Evolutionary conservation across 2,113 vertebrate species (phyloP), one percentile per base, ranked within the genome.

Genomic region (Motacilla tschutschensis): DNA sequence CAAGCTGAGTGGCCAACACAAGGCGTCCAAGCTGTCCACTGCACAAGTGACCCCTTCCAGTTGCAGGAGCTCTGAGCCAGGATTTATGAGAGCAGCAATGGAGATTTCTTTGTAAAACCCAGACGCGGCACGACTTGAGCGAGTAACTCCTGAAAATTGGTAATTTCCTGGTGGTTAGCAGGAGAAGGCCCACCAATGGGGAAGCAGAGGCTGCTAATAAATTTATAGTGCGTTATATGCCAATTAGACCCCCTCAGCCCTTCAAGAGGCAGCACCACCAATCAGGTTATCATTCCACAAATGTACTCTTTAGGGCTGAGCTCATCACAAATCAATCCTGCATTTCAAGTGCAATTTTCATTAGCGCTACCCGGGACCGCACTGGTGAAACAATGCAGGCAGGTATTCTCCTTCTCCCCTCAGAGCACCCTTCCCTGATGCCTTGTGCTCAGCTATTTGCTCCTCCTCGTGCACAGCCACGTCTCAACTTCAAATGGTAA

Each of bases 151-250:
- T 75, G 96, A 95, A 97, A 96, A 97, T 94, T 85, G 95, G 92
- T 96, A 93, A 97, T 97, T 96, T 97, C 96, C 95, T 95, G 93
- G 93, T 94, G 95, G 87, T 94, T 95, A 91, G 81, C 94, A 94
- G 86, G 50, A 84, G 83, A 83, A 80, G 46, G 69, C 50, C 90
- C 22, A 19, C 95, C 96, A 96, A 95, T 95, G 90, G 87, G 93
- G 91, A 78, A 67, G 87, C 58, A 53, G 80, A 58, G 83, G 81
- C 60, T 29, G 53, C 93, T 96, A 94, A 96, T 95, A 95, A 95
- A 97, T 96, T 96, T 95, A 97, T 96, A 96, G 96, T 88, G 96
- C 90, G 87, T 96, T 96, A 94, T 93, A 92, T 89, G 95, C 94
- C 96, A 95, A 95, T 96, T 95, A 96, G 95, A 86, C 59, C 85